These are phyloP conservation scores for Drosophila littoralis DNA, from an alignment of 1,140 invertebrate genomes.

Conservation along the genomic window DNA sequence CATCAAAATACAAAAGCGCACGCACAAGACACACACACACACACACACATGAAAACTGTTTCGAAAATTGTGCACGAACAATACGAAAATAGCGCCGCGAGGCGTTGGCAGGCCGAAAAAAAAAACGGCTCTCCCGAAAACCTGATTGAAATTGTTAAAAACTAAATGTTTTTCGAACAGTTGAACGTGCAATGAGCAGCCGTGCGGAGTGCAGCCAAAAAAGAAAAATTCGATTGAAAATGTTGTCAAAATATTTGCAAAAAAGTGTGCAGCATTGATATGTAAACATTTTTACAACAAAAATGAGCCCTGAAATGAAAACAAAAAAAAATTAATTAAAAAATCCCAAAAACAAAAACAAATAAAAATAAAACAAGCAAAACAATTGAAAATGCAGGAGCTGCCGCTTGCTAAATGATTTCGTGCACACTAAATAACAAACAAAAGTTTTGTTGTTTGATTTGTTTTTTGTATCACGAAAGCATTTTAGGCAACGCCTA, in stretches of 20 bases:
- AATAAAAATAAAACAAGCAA: slow-evolving; percentile 5
- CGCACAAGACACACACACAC: background rate
- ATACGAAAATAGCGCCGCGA: slow-evolving; percentile 72
- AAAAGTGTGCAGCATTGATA: slow-evolving; percentile 33
- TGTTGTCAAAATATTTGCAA: slow-evolving; percentile 49
- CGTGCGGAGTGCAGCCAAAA: slow-evolving; percentile 28
- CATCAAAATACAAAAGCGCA: slow-evolving; percentile 24
- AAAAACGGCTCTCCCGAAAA: slow-evolving; percentile 37
- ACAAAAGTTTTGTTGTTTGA: slow-evolving; percentile 43
- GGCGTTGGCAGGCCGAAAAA: slow-evolving; percentile 44
- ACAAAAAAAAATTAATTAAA: slow-evolving; percentile 9
- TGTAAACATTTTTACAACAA: slow-evolving; percentile 62
- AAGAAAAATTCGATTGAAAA: slow-evolving; percentile 19
- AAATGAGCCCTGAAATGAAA: slow-evolving; percentile 14
- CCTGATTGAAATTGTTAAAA: slow-evolving; percentile 68
- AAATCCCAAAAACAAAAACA: background rate
- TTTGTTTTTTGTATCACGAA: slow-evolving; percentile 31
- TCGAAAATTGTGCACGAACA: slow-evolving; percentile 66
- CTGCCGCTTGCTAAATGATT: slow-evolving; percentile 62
- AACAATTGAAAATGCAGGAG: slow-evolving; percentile 47
- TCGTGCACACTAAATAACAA: slow-evolving; percentile 65
- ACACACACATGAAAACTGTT: slow-evolving; percentile 52
- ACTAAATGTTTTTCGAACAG: slow-evolving; percentile 62
- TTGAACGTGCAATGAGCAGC: slow-evolving; percentile 67
- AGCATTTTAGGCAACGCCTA: slow-evolving; percentile 39